Evolutionary conservation across 2,888 invertebrate genomes (phyloP).

Genomic region (Hedychridium roseum): DNA sequence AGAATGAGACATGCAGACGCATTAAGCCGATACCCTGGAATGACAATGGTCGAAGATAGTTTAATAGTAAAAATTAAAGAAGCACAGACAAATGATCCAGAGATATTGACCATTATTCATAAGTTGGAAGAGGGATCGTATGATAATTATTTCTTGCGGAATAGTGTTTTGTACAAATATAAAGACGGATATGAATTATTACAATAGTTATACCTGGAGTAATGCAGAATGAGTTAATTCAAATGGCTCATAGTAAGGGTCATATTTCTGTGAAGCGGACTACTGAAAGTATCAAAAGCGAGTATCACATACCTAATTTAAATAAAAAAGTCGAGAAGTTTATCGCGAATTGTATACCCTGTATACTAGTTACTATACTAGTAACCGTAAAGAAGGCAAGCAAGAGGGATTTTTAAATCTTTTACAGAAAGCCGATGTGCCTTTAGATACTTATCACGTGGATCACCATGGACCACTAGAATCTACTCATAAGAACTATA

Average conservation of each 20-base stretch:
- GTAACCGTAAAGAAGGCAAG: slow-evolving; percentile 35
- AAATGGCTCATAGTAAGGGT: slow-evolving; percentile 45
- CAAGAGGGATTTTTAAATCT: slow-evolving; percentile 23
- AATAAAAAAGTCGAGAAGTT: slow-evolving; percentile 12
- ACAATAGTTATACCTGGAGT: slow-evolving; percentile 46
- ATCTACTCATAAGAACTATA: slow-evolving; percentile 35
- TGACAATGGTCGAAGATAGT: neutral
- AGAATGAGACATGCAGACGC: slow-evolving; percentile 5
- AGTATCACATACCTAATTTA: slow-evolving; percentile 37
- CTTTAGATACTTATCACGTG: neutral
- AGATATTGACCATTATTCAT: neutral
- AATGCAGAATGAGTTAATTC: slow-evolving; percentile 53
- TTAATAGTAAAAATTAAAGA: neutral
- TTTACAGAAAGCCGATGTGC: neutral
- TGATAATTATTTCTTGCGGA: neutral
- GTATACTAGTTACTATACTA: slow-evolving; percentile 16
- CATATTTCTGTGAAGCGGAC: slow-evolving; percentile 47
- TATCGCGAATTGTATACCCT: slow-evolving; percentile 16
- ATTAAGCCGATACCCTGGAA: neutral
- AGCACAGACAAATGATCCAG: slow-evolving; percentile 11
- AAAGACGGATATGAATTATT: slow-evolving; percentile 16
- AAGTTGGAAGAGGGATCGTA: neutral
- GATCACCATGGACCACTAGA: slow-evolving; percentile 31
- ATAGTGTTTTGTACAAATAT: neutral
- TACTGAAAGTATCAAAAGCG: slow-evolving; percentile 33